Conservation (phyloP, 2,113 vertebrate species). For the cattle (Bos taurus) region ARS-UCD2.0 NC_037351.1:54957501-54958000, state of each 20-base stretch:
- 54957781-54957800: neutral
- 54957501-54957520: neutral
- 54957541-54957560: neutral
- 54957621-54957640: neutral
- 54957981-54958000: neutral
- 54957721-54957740: neutral
- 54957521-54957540: neutral
- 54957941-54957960: neutral
- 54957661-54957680: neutral
- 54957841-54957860: neutral
- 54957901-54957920: neutral
- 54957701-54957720: neutral
- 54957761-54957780: neutral
- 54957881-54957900: neutral
- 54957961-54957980: neutral
- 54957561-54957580: neutral
- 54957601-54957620: neutral
- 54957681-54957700: neutral
- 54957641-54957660: neutral
- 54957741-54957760: neutral
- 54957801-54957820: neutral
- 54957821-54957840: neutral
- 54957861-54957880: neutral
- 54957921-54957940: neutral
- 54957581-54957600: neutral